Evolutionary conservation across 2,113 vertebrate genomes (phyloP), one percentile per base, ranked within the genome.

Genomic region (Ovis canadensis): DNA sequence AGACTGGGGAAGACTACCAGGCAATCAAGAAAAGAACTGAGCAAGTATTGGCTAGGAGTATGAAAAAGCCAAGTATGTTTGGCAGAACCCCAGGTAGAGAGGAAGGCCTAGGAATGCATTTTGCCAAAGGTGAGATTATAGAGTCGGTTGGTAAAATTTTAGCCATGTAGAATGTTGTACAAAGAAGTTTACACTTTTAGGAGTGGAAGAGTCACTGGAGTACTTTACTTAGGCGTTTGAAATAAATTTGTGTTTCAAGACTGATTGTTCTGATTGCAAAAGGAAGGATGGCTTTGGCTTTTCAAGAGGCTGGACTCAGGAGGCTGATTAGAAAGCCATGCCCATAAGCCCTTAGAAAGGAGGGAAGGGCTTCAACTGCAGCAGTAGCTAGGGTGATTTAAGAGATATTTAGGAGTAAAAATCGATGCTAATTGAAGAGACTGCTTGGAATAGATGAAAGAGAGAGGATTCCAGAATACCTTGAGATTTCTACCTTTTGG

Each of bases 351-450:
- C 40, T 87, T 27, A 74, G 40, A 96, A 27, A 60, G 25, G 33
- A 87, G 27, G 27, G 23, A 62, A n/a, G 10, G 36, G n/a, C 13
- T 48, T 36, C 33, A 95, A 13, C 2, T 64, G 7, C 36, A 33
- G 33, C 43, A 45, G n/a, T 33, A 57, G 78, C 83, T 11, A 16
- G 50, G 23, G n/a, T 93, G 55, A 93, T 89, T 91, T 89, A 82
- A 84, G 36, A 95, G 23, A 43, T 59, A 59, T 50, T 92, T 57
- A 88, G 31, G 64, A 91, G 55, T 89, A 43, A 92, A 97, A 96
- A 85, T 77, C n/a, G 96, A 88, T 82, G 60, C 31, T 85, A 88
- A 95, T 55, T 97, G 59, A 92, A 81, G 40, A 94, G 62, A 81
- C 48, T 92, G 19, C 48, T 21, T 85, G 54, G 50, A 54, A 48